These are phyloP conservation scores for Napeogenes sylphis DNA, from an alignment of 2,888 invertebrate species.

Conservation along the genomic window DNA sequence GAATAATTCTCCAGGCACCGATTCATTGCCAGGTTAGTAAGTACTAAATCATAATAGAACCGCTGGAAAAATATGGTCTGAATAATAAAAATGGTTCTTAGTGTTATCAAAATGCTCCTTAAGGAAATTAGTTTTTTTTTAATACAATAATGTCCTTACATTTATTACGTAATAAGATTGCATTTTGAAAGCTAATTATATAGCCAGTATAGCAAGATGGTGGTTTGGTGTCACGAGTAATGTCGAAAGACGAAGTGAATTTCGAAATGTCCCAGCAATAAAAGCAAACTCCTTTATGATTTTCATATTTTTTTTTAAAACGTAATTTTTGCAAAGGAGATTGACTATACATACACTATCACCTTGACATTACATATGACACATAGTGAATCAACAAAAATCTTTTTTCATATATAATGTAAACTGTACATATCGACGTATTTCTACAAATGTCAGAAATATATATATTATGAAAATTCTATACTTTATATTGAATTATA, in stretches of 20 bases:
- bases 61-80: constrained; percentile 27
- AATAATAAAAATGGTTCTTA: constrained; percentile 27
- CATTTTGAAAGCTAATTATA: constrained; percentile 18
- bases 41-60: constrained; percentile 45
- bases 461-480: no score
- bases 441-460: no score
- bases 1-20: constrained; percentile 49
- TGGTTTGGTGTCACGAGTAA: constrained; percentile 45
- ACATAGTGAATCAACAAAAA: no score
- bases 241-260: constrained; percentile 44
- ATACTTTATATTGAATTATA: no score
- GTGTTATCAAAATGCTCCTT: constrained; percentile 18
- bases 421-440: no score
- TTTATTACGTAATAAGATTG: constrained; percentile 20
- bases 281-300: constrained; percentile 27
- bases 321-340: no score
- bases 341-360: no score
- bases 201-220: constrained; percentile 30
- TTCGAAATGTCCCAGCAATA: constrained; percentile 50
- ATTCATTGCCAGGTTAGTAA: constrained; percentile 54
- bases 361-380: no score
- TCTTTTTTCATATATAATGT: no score
- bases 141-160: constrained; percentile 10
- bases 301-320: no score
- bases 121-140: constrained; percentile 10